Conservation (phyloP, 2,113 vertebrate species). For the Penelope pileata region DNA sequence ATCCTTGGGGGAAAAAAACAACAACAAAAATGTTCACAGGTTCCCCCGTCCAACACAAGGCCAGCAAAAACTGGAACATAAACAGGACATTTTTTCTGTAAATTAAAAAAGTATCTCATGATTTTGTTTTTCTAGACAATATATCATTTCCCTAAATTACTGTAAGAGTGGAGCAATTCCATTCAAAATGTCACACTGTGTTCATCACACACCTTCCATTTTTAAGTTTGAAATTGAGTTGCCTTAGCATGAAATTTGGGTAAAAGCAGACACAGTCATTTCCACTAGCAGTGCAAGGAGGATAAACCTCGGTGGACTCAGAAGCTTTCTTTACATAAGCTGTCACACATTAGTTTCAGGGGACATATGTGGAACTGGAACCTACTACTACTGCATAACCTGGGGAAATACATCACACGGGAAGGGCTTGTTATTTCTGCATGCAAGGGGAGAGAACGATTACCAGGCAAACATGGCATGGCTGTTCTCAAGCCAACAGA, state of each 20-base stretch:
- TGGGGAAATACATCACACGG: neutral
- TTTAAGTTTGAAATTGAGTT: neutral
- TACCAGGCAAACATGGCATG: neutral
- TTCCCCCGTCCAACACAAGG: neutral
- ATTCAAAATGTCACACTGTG: neutral
- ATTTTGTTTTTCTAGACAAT: neutral
- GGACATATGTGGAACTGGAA: neutral
- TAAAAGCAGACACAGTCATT: neutral
- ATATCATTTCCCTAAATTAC: neutral
- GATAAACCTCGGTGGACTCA: neutral
- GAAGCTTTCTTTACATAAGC: neutral
- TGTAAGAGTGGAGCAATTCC: neutral
- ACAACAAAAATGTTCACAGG: neutral
- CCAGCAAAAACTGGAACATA: neutral
- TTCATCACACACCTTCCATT: neutral
- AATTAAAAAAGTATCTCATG: neutral
- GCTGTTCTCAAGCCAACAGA: neutral
- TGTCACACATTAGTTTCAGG: neutral
- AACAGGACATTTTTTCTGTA: neutral
- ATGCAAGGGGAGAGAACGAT: neutral
- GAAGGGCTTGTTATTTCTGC: neutral
- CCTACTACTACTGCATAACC: neutral
- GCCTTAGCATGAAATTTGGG: neutral
- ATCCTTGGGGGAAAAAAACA: neutral
- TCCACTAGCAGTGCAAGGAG: neutral